Evolutionary conservation across 2,113 vertebrate species (phyloP), one percentile per base, ranked within the genome.

Genomic region (Shinisaurus crocodilurus): DNA sequence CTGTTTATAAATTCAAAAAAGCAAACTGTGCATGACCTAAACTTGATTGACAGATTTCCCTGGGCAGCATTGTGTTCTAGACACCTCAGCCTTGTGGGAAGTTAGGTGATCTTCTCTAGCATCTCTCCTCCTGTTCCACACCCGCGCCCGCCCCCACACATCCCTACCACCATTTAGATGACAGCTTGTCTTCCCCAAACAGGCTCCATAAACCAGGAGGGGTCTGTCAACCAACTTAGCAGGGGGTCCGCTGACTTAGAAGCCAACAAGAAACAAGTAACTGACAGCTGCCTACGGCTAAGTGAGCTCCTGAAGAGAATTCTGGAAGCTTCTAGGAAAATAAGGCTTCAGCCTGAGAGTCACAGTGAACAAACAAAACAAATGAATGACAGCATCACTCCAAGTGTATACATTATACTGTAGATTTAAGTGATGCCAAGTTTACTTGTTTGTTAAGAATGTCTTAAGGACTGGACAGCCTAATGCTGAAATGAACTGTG

Each of bases 281-380:
- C 70, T 75, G 93, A 93, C 93, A 94, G 90, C 29, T 76, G 80
- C 77, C 80, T 84, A 82, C n/a, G 43, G 89, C 84, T 75, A 93
- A 3, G 6, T 10, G 2, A 15, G 79, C 72, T 87, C 92, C 90
- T 87, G 70, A 88, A 60, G 91, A 92, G 91, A 90, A 18, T 54
- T 60, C 1, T 75, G 65, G 74, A 90, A 89, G 5, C 88, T 89
- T 67, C 16, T 43, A 92, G 86, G 93, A 70, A 90, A 93, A 90
- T 57, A 76, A 90, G 54, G 82, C 9, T 87, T 81, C 85, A 54
- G 74, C 89, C 90, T 88, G 89, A 89, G 86, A 70, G 70, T n/a
- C 0, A 0, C 48, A 1, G 63, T 60, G 82, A 72, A n/a, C 40
- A 87, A 92, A 87, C 94, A 88, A 54, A 91, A 91, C 37, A 87